Evolutionary conservation across 2,113 vertebrate species (phyloP), one percentile per base, ranked within the genome.

Genomic region (Anarrhichthys ocellatus): DNA sequence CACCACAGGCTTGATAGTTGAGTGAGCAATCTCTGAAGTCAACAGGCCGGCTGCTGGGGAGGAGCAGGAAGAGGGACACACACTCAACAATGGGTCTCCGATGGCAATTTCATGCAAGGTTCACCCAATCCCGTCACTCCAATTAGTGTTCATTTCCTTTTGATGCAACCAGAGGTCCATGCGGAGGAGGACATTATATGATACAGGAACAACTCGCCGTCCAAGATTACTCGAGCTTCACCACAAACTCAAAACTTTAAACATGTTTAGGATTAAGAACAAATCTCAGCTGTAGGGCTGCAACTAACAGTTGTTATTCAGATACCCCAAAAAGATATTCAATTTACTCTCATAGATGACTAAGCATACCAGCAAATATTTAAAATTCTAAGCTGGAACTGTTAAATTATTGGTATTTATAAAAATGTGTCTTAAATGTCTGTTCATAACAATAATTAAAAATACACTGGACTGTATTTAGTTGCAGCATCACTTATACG

Each of bases 31-130:
- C 36, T 70, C 38, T 82, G 83, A 83, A 88, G 88, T 85, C 86
- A 80, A 91, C 89, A 56, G 38, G 83, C 72, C 64, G 78, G 67
- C 75, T 27, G 15, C 83, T 64, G 76, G 69, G 68, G 36, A 20
- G 67, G 64, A 73, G 79, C 82, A 11, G 64, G 48, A 67, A 40
- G 36, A 83, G 68, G 69, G 42, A 50, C 38, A 70, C 74, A 62
- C 58, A 68, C 76, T 61, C 50, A 74, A 95, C 94, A 95, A 95
- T 85, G 46, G 76, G 80, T 86, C 80, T 52, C 86, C 84, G 90
- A 95, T 76, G 64, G 93, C 88, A 89, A 95, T 96, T 96, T 95
- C 94, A 95, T 92, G 94, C 94, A 93, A 94, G 91, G 86, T 92
- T 94, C 93, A 84, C 89, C 83, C 89, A 0, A 22, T 88, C 84